Evolutionary conservation across 1,140 invertebrate species (phyloP).

Genomic region (Teleogryllus occipitalis): DNA sequence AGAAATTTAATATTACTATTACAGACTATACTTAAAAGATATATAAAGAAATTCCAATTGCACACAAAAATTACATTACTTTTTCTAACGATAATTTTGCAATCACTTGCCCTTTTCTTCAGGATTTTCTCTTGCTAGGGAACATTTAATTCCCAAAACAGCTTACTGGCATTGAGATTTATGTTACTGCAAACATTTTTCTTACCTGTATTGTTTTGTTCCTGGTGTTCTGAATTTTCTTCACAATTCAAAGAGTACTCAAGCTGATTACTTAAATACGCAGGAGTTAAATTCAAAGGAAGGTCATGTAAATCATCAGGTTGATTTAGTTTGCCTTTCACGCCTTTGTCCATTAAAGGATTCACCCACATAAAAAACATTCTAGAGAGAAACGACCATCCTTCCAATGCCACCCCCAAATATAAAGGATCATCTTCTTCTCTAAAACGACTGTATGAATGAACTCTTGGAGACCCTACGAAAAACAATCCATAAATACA

Average conservation of each 20-base stretch:
- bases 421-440: slow-evolving; percentile 58
- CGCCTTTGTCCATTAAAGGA: slow-evolving; percentile 75
- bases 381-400: slow-evolving; percentile 56
- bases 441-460: slow-evolving; percentile 48
- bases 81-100: too few relatives aligned
- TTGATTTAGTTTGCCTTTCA: slow-evolving; percentile 57
- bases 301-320: slow-evolving; percentile 80
- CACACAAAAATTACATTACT: too few relatives aligned
- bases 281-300: slow-evolving; percentile 58
- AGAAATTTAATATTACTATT: too few relatives aligned
- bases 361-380: slow-evolving; percentile 83
- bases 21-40: too few relatives aligned
- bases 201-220: too few relatives aligned
- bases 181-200: too few relatives aligned
- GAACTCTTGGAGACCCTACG: slow-evolving; percentile 26
- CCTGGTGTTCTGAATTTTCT: neutral
- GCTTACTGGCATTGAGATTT: too few relatives aligned
- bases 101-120: too few relatives aligned
- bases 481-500: neutral
- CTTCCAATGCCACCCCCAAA: slow-evolving; percentile 73
- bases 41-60: too few relatives aligned
- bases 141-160: too few relatives aligned
- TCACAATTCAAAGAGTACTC: slow-evolving; percentile 34
- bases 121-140: too few relatives aligned
- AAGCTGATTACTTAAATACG: slow-evolving; percentile 48